Conservation (phyloP, 2,113 vertebrate genomes). For the Brienomyrus longianalis region DNA sequence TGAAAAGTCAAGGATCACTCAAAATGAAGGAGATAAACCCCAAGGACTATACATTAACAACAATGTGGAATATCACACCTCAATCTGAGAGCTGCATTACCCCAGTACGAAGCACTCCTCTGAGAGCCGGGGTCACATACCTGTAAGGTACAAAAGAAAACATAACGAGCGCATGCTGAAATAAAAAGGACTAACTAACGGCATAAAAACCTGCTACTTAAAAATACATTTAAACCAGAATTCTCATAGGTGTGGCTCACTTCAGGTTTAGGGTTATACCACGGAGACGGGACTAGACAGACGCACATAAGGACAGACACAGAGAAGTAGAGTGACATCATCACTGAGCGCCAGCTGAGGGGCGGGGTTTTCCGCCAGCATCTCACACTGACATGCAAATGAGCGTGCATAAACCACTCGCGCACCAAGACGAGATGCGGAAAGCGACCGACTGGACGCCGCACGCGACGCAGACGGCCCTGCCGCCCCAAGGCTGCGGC, state of each 20-base stretch:
- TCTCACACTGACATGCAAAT: not conserved
- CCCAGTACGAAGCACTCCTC: not conserved
- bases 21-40: constrained; percentile 8
- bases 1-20: constrained; percentile 7
- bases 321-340: constrained; percentile 16
- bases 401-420: not conserved
- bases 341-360: not conserved
- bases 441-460: not conserved
- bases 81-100: constrained; percentile 48
- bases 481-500: not conserved
- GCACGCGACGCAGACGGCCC: not conserved
- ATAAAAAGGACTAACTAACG: not conserved
- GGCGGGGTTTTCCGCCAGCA: not conserved
- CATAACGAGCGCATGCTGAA: constrained; percentile 33
- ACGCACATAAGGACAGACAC: constrained; percentile 16
- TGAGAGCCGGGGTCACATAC: constrained; percentile 47
- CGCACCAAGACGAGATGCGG: not conserved
- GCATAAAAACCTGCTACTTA: constrained; percentile 10
- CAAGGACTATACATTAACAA: constrained; percentile 21
- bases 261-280: constrained; percentile 1
- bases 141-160: constrained; percentile 66
- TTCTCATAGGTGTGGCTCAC: constrained; percentile 9
- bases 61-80: constrained; percentile 52
- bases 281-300: constrained; percentile 9
- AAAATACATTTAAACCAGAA: not conserved